Evolutionary conservation across 2,113 vertebrate genomes (phyloP).

Genomic region (Calidris pygmaea): DNA sequence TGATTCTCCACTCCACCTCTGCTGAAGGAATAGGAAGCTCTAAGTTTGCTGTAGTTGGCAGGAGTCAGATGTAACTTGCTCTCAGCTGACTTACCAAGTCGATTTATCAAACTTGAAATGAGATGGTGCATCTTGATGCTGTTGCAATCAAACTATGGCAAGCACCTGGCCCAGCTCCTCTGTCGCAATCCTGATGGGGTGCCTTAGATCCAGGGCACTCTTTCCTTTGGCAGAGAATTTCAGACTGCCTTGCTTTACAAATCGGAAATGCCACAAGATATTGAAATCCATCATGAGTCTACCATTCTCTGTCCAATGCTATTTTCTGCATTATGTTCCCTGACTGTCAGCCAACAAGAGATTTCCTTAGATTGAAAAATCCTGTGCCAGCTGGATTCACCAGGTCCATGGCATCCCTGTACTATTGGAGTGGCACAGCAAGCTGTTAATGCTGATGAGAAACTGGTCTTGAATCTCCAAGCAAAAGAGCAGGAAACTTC

Average conservation of each 20-base stretch:
- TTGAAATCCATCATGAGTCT: not conserved
- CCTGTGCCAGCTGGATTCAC: not conserved
- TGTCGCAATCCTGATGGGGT: not conserved
- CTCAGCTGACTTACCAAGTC: not conserved
- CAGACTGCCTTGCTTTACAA: not conserved
- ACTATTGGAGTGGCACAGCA: not conserved
- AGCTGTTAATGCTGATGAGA: not conserved
- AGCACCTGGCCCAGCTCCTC: not conserved
- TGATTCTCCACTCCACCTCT: not conserved
- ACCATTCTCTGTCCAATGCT: not conserved
- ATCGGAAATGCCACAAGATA: not conserved
- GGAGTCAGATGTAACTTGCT: not conserved
- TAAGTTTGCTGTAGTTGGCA: not conserved
- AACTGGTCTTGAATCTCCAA: not conserved
- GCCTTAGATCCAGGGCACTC: not conserved
- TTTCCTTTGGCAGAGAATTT: not conserved
- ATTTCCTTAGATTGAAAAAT: not conserved
- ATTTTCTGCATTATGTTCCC: not conserved
- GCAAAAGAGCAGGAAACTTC: not conserved
- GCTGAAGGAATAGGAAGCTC: not conserved
- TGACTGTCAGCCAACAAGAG: not conserved
- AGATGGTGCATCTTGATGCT: not conserved
- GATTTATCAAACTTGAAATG: not conserved
- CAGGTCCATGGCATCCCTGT: not conserved
- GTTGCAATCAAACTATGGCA: not conserved